A percentile compares a stretch with the other conserved stretches of the same genome.
phyloP scores from a whole-genome alignment of 37 sponge, comb jelly and placozoan species.

The Diacarnus erythraeanus region DNA sequence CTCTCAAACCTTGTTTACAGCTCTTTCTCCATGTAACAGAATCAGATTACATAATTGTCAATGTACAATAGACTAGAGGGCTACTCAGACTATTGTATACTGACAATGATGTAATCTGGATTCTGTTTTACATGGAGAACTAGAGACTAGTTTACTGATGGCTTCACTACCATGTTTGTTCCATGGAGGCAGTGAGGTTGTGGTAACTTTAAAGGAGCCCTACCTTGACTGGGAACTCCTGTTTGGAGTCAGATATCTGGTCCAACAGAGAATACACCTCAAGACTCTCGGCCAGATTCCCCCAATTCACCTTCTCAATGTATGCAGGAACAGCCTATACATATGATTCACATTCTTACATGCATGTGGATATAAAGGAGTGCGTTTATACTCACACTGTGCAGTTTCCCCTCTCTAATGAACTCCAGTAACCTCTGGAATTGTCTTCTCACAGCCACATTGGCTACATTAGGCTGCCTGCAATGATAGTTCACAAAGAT shows the following conservation, averaged over 20 bases:
- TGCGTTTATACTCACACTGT: slow-evolving; percentile 48
- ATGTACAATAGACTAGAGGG: no score
- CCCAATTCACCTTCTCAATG: slow-evolving; percentile 68
- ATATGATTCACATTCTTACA: no score
- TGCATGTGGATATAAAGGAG: no score
- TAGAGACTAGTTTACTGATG: no score
- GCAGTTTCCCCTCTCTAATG: slow-evolving; percentile 50
- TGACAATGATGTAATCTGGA: no score
- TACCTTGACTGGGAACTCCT: slow-evolving; percentile 59
- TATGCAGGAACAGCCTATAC: slow-evolving; percentile 71
- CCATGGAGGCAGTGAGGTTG: no score
- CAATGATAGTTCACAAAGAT: not conserved
- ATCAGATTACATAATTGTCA: no score
- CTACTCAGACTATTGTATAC: no score
- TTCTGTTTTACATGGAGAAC: no score
- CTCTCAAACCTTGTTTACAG: not conserved
- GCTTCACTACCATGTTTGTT: no score
- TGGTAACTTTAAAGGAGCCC: not conserved
- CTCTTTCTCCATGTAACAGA: no score
- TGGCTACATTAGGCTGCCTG: slow-evolving; percentile 20
- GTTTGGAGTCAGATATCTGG: slow-evolving; percentile 24
- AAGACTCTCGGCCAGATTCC: slow-evolving; percentile 31
- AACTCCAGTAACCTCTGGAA: slow-evolving; percentile 38
- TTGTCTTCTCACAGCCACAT: slow-evolving; percentile 32
- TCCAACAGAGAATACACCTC: slow-evolving; percentile 61